Percentiles rank a stretch among this genome's conserved stretches.
These are phyloP conservation scores for Zapus hudsonius DNA, from an alignment of 2,113 vertebrate species.

Conservation along the genomic window DNA sequence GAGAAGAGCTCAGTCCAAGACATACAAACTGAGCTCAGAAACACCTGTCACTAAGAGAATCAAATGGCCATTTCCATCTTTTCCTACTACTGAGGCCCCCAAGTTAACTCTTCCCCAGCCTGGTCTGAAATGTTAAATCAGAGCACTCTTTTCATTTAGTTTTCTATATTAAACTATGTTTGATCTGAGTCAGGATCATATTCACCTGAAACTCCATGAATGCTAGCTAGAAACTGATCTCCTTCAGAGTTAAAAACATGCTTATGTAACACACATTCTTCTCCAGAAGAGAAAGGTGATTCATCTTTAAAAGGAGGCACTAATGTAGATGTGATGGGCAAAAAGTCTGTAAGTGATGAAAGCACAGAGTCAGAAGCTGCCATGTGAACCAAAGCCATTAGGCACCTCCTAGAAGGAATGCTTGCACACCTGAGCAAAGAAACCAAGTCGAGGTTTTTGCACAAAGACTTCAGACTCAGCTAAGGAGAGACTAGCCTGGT, in stretches of 20 bases:
- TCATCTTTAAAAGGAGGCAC: neutral
- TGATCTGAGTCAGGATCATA: neutral
- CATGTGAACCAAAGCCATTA: neutral
- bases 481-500: neutral
- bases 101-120: neutral
- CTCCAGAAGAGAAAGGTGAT: neutral
- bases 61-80: neutral
- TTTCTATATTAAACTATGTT: neutral
- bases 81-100: neutral
- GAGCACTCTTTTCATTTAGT: neutral
- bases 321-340: neutral
- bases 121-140: neutral
- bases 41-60: neutral
- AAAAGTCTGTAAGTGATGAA: neutral
- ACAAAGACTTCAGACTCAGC: neutral
- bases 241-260: neutral
- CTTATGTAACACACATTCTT: neutral
- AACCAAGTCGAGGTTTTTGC: neutral
- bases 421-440: neutral
- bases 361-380: neutral
- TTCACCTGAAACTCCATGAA: neutral
- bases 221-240: neutral
- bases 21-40: neutral
- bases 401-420: accelerated
- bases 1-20: neutral